These are phyloP conservation scores for Acropora yongei DNA, from an alignment of 64 coral and sea anemone species.

Conservation along the genomic window DNA sequence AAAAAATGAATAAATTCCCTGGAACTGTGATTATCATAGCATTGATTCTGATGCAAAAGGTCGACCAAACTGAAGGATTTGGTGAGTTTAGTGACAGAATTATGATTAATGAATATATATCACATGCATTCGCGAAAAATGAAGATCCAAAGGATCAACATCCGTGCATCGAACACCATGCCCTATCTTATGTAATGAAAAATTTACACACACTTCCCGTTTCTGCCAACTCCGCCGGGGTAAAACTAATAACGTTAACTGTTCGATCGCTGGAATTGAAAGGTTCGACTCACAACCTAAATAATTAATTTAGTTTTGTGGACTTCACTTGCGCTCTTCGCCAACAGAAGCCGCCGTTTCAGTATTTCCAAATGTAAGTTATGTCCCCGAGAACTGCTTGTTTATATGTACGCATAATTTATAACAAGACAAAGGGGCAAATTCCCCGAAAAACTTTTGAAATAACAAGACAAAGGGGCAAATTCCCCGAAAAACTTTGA, in stretches of 20 bases:
- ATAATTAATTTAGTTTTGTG: conserved; percentile 3
- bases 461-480: no score
- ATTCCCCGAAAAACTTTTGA: no score
- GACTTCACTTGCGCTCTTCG: background rate
- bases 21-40: background rate
- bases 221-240: background rate
- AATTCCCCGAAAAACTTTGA: background rate
- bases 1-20: conserved; percentile 2
- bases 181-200: background rate
- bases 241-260: background rate
- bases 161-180: background rate
- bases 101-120: background rate
- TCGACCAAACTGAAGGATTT: conserved; percentile 8
- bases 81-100: background rate
- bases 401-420: conserved; percentile 2
- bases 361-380: background rate
- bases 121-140: background rate
- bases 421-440: background rate
- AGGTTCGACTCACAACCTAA: background rate
- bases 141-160: background rate
- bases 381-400: background rate
- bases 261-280: background rate
- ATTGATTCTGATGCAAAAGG: background rate
- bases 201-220: conserved; percentile 1
- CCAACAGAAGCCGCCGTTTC: background rate